Conservation (phyloP, 2,888 invertebrate species). For the Podotricha telesiphe region DNA sequence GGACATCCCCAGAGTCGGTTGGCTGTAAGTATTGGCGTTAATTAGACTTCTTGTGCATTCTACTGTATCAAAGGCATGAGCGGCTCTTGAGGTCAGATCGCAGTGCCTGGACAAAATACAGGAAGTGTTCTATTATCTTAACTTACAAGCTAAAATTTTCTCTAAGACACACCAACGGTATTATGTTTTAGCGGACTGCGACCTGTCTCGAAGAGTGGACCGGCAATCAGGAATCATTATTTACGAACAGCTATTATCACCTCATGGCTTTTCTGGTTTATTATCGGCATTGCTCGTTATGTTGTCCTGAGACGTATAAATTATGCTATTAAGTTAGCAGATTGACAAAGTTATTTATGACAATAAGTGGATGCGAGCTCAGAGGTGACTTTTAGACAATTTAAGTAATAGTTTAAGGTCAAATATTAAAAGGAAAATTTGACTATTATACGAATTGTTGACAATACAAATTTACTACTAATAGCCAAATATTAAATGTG, state of each 20-base stretch:
- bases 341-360: slow-evolving; percentile 84
- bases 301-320: slow-evolving; percentile 81
- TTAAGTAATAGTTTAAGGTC: slow-evolving; percentile 19
- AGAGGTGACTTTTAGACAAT: slow-evolving; percentile 60
- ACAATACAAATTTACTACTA: no score
- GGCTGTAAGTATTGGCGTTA: slow-evolving; percentile 69
- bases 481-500: no score
- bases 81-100: slow-evolving; percentile 62
- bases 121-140: slow-evolving; percentile 54
- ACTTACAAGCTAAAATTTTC: slow-evolving; percentile 47
- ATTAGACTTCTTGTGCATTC: slow-evolving; percentile 77
- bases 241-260: slow-evolving; percentile 83
- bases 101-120: slow-evolving; percentile 51
- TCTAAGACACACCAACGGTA: slow-evolving; percentile 46
- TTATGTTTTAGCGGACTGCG: slow-evolving; percentile 54
- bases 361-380: slow-evolving; percentile 68
- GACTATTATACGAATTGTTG: no score
- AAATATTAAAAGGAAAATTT: background rate
- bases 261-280: slow-evolving; percentile 83
- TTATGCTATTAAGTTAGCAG: slow-evolving; percentile 84
- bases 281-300: slow-evolving; percentile 82
- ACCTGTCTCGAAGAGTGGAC: slow-evolving; percentile 70
- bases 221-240: slow-evolving; percentile 82
- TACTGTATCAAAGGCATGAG: slow-evolving; percentile 59
- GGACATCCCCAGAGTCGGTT: slow-evolving; percentile 71